phyloP scores from a whole-genome alignment of 35 echinoderm and acorn worm species.

The Amphiura filiformis region DNA sequence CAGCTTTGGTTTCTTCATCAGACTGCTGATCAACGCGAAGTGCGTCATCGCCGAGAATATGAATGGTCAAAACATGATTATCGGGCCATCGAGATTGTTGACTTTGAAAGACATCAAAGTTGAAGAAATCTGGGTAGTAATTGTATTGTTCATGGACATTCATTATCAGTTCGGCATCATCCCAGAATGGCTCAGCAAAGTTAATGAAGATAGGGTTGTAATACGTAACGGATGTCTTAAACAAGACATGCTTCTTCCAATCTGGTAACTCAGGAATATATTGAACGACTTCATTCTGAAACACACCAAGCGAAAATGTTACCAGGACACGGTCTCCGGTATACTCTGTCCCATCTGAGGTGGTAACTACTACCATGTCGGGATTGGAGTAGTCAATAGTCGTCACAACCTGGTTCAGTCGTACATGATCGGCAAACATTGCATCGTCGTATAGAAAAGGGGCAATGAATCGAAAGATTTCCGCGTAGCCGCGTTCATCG shows the following conservation, averaged over 20 bases:
- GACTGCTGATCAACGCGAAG: conserved; percentile 28
- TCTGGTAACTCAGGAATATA: conserved; percentile 46
- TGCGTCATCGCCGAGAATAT: conserved; percentile 34
- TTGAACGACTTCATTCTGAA: conserved; percentile 29
- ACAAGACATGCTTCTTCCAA: conserved; percentile 34
- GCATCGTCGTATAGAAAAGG: neutral
- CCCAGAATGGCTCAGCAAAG: conserved; percentile 57
- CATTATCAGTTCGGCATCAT: conserved; percentile 17
- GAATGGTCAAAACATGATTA: conserved; percentile 20
- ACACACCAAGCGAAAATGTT: conserved; percentile 36
- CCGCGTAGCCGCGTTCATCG: neutral
- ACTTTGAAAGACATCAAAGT: conserved; percentile 31
- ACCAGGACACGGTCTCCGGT: conserved; percentile 15
- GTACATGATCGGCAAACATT: conserved; percentile 14
- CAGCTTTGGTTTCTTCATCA: conserved; percentile 12
- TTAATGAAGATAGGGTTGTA: conserved; percentile 37
- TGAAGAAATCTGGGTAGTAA: conserved; percentile 34
- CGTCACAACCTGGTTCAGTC: conserved; percentile 9
- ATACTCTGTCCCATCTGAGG: conserved; percentile 20
- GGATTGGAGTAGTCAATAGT: conserved; percentile 25
- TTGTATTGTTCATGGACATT: neutral
- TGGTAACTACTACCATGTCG: conserved; percentile 20
- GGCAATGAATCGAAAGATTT: neutral
- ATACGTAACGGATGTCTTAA: neutral
- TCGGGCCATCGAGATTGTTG: conserved; percentile 17